Evolutionary conservation across 2,797 vertebrate genomes (phyloP).

Genomic region (Halcyon leucocephala): DNA sequence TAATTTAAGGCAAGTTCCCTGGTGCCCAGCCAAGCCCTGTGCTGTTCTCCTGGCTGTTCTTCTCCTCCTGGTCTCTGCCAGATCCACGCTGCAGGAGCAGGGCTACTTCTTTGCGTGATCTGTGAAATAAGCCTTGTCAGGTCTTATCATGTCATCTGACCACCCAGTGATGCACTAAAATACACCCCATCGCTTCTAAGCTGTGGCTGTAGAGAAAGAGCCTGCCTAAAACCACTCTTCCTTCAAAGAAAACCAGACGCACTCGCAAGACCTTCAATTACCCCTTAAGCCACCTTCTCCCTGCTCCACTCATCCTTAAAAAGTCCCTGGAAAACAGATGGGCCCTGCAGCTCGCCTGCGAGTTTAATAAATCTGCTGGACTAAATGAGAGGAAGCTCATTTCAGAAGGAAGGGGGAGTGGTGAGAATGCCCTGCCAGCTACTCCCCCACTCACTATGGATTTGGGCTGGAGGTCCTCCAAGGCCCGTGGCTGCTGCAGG

Average conservation of each 20-base stretch:
- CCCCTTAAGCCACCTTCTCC: background rate
- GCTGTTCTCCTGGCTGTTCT: background rate
- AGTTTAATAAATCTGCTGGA: background rate
- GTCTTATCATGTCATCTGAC: background rate
- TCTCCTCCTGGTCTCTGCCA: background rate
- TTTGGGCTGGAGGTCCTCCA: background rate
- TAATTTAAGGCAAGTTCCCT: background rate
- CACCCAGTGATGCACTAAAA: background rate
- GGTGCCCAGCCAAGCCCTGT: background rate
- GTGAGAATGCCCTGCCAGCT: background rate
- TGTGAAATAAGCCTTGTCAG: background rate
- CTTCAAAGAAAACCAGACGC: slow-evolving; percentile 13
- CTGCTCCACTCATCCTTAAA: background rate
- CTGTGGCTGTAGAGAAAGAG: background rate
- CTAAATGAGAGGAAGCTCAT: background rate
- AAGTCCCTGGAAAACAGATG: slow-evolving; percentile 46
- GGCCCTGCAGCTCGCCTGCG: background rate
- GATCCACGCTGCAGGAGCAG: background rate
- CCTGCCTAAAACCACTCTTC: background rate
- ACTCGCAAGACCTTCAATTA: slow-evolving; percentile 12
- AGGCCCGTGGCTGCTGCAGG: background rate
- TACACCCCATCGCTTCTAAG: background rate
- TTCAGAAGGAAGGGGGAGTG: background rate
- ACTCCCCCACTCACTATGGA: fast-evolving
- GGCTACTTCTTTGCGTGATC: background rate